A percentile compares a stretch with the other conserved stretches of the same genome.
Evolutionary conservation across 2,888 invertebrate species (phyloP).

Genomic region (Dicroscelio sp.): DNA sequence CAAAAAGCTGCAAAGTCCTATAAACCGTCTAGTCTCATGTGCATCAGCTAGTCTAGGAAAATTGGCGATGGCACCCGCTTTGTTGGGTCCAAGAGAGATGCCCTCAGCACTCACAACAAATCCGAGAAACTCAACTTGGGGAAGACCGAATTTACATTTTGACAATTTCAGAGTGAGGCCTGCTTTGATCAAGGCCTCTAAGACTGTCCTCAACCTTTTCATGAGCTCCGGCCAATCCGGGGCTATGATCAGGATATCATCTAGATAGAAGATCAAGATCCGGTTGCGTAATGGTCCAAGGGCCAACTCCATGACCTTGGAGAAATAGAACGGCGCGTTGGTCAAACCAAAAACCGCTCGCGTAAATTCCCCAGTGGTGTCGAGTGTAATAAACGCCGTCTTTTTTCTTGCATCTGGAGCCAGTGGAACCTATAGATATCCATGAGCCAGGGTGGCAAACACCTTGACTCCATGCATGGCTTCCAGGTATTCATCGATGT

Average conservation of each 20-base stretch:
- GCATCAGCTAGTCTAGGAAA: too few species aligned
- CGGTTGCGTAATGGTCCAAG: not conserved
- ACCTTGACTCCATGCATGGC: slow-evolving; percentile 23
- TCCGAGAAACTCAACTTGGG: not conserved
- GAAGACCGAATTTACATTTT: not conserved
- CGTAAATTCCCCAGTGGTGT: slow-evolving; percentile 15
- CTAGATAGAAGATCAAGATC: slow-evolving; percentile 2
- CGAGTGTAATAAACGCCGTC: slow-evolving; percentile 46
- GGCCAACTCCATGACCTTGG: not conserved
- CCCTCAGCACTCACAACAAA: too few species aligned
- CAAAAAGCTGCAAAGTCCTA: too few species aligned
- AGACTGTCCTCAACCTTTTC: not conserved
- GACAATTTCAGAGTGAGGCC: not conserved
- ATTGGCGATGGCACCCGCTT: too few species aligned
- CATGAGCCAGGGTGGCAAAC: slow-evolving; percentile 15
- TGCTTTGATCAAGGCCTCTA: not conserved
- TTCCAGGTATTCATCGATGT: slow-evolving; percentile 69
- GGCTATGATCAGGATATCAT: not conserved
- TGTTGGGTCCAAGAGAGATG: too few species aligned
- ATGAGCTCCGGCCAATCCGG: not conserved
- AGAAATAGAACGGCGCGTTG: slow-evolving; percentile 1
- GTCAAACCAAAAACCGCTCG: slow-evolving; percentile 1
- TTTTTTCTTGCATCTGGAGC: slow-evolving; percentile 12
- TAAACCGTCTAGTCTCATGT: too few species aligned
- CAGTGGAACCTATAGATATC: slow-evolving; percentile 48